Base-by-base conservation (phyloP, 1,140 invertebrate species). In the Melitaea cinxia region DNA sequence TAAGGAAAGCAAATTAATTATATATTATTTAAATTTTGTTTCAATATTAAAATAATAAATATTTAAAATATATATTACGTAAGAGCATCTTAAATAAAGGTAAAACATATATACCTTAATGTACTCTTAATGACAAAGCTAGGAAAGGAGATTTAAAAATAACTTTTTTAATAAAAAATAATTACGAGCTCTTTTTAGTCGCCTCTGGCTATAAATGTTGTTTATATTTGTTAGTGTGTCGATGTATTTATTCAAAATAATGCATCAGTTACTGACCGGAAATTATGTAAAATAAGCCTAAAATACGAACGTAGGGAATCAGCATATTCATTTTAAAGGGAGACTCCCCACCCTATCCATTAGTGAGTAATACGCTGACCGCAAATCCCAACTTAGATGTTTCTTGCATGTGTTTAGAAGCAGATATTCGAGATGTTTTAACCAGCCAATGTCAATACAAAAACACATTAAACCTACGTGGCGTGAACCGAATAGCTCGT, bases 221-320 rank as follows among this genome's bases (percentile, higher is more conserved):
- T 28, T 53, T 58, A 53, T 59, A 45, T 65, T 54, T 42, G 19
- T 63, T 28, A 28, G 21, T 63, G 28, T 49, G 37, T 57, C 55
- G 17, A 57, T 54, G 55, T 59, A 67, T 68, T 71, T 78, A 80
- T 82, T 84, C 78, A 79, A 84, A 83, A 79, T 84, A 84, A 80
- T 77, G 78, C 75, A 72, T 78, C 77, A 72, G 81, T 75, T 79
- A 79, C 80, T 80, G 83, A 79, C 82, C 82, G 83, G 81, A 87
- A 85, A 89, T 89, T 89, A 89, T 87, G 86, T 83, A 85, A 89
- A 89, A 79, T 81, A 87, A 74, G 73, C 77, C 77, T 82, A 85
- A 84, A 89, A 87, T 80, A 80, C 61, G 77, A 73, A 82, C 73
- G 78, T 82, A 75, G 72, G 72, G 82, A 82, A 85, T 87, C 82